phyloP scores from a whole-genome alignment of 35 echinoderm and acorn worm species.

The Ptychodera flava region DNA sequence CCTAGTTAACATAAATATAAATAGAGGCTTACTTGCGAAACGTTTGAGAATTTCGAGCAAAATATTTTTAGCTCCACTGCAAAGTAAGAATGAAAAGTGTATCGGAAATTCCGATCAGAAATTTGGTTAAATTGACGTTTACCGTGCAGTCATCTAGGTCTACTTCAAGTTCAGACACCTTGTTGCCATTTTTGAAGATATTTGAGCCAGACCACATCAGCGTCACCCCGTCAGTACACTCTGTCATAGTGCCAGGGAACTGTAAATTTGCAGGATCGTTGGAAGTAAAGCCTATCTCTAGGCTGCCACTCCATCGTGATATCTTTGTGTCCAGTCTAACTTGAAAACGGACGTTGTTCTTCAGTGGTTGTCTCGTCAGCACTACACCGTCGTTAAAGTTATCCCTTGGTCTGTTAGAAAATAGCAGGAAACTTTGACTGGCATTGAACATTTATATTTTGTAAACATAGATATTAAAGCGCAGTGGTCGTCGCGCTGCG shows the following conservation, averaged over 20 bases:
- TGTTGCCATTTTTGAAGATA: background rate
- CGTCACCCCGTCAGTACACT: background rate
- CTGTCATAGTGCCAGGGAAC: background rate
- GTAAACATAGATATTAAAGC: too few species aligned
- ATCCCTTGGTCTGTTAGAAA: too few species aligned
- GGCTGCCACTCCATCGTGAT: background rate
- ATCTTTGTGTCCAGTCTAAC: background rate
- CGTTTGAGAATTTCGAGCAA: too few species aligned
- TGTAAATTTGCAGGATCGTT: background rate
- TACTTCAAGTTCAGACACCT: background rate
- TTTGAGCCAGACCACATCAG: background rate
- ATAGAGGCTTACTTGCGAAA: too few species aligned
- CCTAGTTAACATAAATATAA: too few species aligned
- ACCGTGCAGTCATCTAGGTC: background rate
- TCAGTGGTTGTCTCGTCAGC: background rate
- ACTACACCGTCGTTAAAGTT: background rate
- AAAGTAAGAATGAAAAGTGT: background rate
- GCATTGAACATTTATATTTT: too few species aligned
- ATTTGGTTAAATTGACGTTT: too few species aligned
- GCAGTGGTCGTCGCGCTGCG: too few species aligned
- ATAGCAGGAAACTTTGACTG: too few species aligned
- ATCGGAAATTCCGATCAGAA: background rate
- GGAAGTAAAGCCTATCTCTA: background rate
- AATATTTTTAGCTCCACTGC: too few species aligned
- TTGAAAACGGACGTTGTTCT: background rate